A percentile compares a stretch with the other conserved stretches of the same genome.
Evolutionary conservation across 2,113 vertebrate species (phyloP).

Genomic region (Xiphophorus couchianus): DNA sequence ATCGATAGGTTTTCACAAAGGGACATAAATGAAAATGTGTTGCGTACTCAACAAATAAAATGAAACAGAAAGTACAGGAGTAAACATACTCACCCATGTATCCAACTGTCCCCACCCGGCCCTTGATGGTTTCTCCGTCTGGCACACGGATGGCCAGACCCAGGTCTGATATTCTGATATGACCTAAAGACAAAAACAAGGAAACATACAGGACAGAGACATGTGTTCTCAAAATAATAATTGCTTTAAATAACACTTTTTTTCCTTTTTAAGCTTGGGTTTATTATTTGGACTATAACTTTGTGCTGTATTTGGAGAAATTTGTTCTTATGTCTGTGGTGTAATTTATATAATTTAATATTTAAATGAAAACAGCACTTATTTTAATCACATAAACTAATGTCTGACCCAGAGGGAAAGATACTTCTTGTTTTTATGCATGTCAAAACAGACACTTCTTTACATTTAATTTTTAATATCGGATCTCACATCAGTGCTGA

Average conservation of each 20-base stretch:
- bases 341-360: neutral
- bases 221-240: neutral
- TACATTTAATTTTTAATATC: no score
- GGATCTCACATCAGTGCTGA: neutral
- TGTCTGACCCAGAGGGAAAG: neutral
- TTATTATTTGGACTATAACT: no score
- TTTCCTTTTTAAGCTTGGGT: no score
- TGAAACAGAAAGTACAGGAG: no score
- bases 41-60: no score
- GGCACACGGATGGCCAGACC: conserved; percentile 93
- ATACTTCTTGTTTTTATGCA: neutral
- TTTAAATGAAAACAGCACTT: neutral
- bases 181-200: conserved; percentile 76
- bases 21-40: no score
- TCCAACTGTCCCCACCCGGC: conserved; percentile 96
- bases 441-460: neutral
- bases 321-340: no score
- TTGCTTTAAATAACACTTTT: neutral
- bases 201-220: neutral
- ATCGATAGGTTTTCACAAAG: no score
- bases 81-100: conserved; percentile 91
- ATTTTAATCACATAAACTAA: neutral
- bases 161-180: conserved; percentile 97
- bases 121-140: conserved; percentile 93
- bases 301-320: no score